Evolutionary conservation across 2,113 vertebrate genomes (phyloP), one percentile per base, ranked within the genome.

Genomic region (Geococcyx californianus): DNA sequence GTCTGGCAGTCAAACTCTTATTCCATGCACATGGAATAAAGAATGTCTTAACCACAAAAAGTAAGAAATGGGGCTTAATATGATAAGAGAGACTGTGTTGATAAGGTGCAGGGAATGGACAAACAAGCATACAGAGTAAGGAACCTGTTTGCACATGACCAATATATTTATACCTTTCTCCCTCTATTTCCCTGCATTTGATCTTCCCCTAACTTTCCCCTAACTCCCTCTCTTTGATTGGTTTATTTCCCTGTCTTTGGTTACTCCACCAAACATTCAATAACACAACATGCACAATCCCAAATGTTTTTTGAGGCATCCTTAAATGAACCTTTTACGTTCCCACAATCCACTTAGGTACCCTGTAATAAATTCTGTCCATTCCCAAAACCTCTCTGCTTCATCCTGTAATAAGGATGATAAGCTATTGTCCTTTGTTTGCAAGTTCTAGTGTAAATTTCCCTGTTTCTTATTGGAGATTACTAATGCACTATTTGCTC

Each of bases 401-500:
- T 36, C 23, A 6, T 58, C 24, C 20, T 20, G 2, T 33, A 59
- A 31, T 19, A 62, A 20, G 56, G 23, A 14, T 1, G 1, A 11
- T 5, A 66, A 7, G 10, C 2, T 52, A 2, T 16, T 72, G 10
- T 13, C 11, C 20, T 80, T 73, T 67, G 8, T 49, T 80, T 60
- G 10, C 18, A 49, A 58, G 20, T 70, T 10, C 20, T 38, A 7
- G 6, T 49, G 2, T 34, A 52, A 60, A 1, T 13, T 26, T 10
- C 5, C 6, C 7, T 16, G 3, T 20, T 68, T 81, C n/a, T 67
- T 66, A 23, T 2, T 44, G 45, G 4, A 47, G 33, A 52, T 64
- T 62, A 38, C 7, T 1, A 52, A 10, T 29, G 7, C 20, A 52
- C 5, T 52, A 10, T 52, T 23, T 4, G 5, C 1, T 69, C 3